Conservation (phyloP, 2,888 invertebrate species). For the Drosophila sordidula region DNA sequence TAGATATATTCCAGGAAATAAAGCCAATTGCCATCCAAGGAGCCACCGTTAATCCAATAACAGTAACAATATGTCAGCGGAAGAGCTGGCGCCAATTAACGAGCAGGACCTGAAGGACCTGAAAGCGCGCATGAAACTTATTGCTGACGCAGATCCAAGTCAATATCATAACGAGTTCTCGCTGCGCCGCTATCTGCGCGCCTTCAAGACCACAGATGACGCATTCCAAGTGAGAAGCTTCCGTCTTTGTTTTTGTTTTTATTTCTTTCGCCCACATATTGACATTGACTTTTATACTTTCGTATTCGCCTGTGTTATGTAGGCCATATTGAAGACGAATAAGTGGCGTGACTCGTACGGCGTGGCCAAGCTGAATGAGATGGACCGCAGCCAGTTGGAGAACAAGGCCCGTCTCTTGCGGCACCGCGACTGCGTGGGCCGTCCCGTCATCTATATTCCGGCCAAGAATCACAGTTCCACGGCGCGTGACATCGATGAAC, state of each 20-base stretch:
- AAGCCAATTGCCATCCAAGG: not conserved
- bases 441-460: slow-evolving; percentile 92
- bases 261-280: slow-evolving; percentile 35
- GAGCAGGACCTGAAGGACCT: slow-evolving; percentile 88
- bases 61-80: slow-evolving; percentile 82
- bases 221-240: slow-evolving; percentile 89
- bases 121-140: slow-evolving; percentile 90
- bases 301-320: not conserved
- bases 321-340: slow-evolving; percentile 92
- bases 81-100: slow-evolving; percentile 86
- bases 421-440: slow-evolving; percentile 90
- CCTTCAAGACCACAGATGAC: slow-evolving; percentile 90
- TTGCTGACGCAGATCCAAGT: slow-evolving; percentile 89
- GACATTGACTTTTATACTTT: slow-evolving; percentile 46
- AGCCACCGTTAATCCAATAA: slow-evolving; percentile 24
- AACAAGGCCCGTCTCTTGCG: slow-evolving; percentile 89
- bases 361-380: slow-evolving; percentile 87
- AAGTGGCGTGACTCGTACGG: slow-evolving; percentile 92
- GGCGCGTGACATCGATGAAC: slow-evolving; percentile 90
- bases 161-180: slow-evolving; percentile 92
- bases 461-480: slow-evolving; percentile 90
- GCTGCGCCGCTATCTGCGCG: slow-evolving; percentile 89
- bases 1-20: not conserved
- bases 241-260: not conserved
- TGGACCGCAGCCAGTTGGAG: slow-evolving; percentile 87